Evolutionary conservation across 2,888 invertebrate species (phyloP), one percentile per base, ranked within the genome.

Genomic region (Griposia aprilina): DNA sequence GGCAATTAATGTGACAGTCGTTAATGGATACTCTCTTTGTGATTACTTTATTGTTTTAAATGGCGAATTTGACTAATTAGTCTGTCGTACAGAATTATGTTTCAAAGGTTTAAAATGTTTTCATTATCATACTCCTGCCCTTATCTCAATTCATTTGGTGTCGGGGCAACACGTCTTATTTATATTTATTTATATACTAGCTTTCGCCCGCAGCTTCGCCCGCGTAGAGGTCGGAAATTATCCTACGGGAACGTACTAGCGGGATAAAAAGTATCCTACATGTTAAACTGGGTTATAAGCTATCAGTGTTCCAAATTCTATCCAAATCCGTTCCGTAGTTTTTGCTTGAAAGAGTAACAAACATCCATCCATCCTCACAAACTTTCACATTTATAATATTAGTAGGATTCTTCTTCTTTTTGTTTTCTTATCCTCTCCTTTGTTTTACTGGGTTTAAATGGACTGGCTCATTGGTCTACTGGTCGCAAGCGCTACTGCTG

Each of bases 41-140:
- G 13, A 80, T 41, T 48, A 50, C 4, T 59, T 55, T 41, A 66
- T 55, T 48, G 17, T 55, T 63, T 63, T 59, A 74, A 82, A 59
- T 41, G 50, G 15, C 23, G 15, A 63, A 66, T 55, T 75, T 20
- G 13, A 59, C 45, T 73, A 74, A 72, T 72, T 82, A 59, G 41
- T 52, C 59, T 50, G 30, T 60, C 48, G 30, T 20, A 59, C n/a
- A 0, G 26, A 59, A 67, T 74, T 62, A n/a, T 59, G 45, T 66
- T 80, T 73, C 69, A 84, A 84, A 80, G 72, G 45, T 60, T 50
- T 69, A 50, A 13, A 62, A 55, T 66, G 17, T 45, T 69, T 82
- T 45, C 30, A 20, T 4, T 0, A 20, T 30, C 17, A 30, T 17
- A 30, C 60, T 60, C 8, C 17, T 20, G 30, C 4, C 10, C 17